These are phyloP conservation scores for Leptinotarsa defecta DNA, from an alignment of 1,140 invertebrate genomes.

Conservation along the genomic window DNA sequence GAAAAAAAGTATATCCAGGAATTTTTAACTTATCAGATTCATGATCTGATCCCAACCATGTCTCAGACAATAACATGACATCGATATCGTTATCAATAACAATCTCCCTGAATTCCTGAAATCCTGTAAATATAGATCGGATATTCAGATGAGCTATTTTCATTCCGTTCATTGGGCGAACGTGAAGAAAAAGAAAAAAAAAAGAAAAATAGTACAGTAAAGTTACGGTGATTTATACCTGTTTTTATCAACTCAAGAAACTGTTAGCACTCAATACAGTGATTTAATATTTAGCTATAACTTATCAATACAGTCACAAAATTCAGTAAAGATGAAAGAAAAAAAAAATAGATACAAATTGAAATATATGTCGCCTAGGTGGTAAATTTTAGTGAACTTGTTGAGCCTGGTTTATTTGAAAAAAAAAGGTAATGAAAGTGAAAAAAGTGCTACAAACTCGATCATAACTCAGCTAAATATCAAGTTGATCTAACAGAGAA, in stretches of 20 bases:
- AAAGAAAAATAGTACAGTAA: not conserved
- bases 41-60: conserved; percentile 10
- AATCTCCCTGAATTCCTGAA: not conserved
- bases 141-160: conserved; percentile 7
- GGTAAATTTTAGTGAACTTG: too few relatives aligned
- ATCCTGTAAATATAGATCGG: conserved; percentile 11
- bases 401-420: too few relatives aligned
- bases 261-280: too few relatives aligned
- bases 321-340: not conserved
- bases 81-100: conserved; percentile 1
- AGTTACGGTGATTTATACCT: not conserved
- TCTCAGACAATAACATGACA: conserved; percentile 23
- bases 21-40: not conserved
- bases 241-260: too few relatives aligned
- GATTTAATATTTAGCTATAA: too few relatives aligned
- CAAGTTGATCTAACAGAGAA: too few relatives aligned
- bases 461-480: too few relatives aligned
- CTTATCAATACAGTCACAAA: not conserved
- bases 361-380: too few relatives aligned
- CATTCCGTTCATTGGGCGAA: not conserved
- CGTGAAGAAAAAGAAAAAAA: not conserved
- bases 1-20: conserved; percentile 19
- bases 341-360: not conserved
- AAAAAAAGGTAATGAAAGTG: too few relatives aligned
- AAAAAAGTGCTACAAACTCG: too few relatives aligned